Evolutionary conservation across 2,113 vertebrate genomes (phyloP), one percentile per base, ranked within the genome.

Genomic region (Halcyon malimbica): DNA sequence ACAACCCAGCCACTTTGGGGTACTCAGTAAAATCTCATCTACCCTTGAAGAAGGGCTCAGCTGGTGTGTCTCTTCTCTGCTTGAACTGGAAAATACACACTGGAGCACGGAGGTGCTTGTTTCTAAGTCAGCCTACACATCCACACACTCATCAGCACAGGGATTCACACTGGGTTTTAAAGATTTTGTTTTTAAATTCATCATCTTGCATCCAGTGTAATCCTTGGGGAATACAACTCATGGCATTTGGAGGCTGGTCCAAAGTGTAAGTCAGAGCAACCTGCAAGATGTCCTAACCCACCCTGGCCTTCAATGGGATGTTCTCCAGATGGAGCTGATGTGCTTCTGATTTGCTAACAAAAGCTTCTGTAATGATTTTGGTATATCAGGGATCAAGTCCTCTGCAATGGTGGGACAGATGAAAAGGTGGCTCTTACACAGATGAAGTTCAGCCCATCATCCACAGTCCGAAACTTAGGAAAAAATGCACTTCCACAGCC

Each of bases 341-440:
- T 44, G 37, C 39, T 75, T 54, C 50, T 70, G 31, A 20, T 75
- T 28, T 44, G 56, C 37, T 71, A 60, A 50, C 20, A 57, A 19
- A 89, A 77, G n/a, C 11, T 65, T 31, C 33, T 28, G 33, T n/a
- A 10, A 16, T 41, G 51, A 54, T 82, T 90, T 76, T 35, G 74
- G 53, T 16, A 16, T 56, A 60, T 12, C 16, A 71, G 17, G 33
- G 31, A 48, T 29, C 0, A 0, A 15, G 4, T 28, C 20, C 2
- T 41, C 39, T 84, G 77, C 33, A 75, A 2, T 12, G 16, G 10
- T 26, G n/a, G 25, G 25, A 21, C 23, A 71, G 35, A 37, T 54
- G 37, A 76, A 75, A 92, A 56, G 9, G 28, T 46, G 48, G 16
- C 11, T 35, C 31, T 51, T 48, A 78, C 28, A 44, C 12, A 71